These are phyloP conservation scores for Hippoglossus stenolepis DNA, from an alignment of 2,113 vertebrate genomes.

Conservation along the genomic window DNA sequence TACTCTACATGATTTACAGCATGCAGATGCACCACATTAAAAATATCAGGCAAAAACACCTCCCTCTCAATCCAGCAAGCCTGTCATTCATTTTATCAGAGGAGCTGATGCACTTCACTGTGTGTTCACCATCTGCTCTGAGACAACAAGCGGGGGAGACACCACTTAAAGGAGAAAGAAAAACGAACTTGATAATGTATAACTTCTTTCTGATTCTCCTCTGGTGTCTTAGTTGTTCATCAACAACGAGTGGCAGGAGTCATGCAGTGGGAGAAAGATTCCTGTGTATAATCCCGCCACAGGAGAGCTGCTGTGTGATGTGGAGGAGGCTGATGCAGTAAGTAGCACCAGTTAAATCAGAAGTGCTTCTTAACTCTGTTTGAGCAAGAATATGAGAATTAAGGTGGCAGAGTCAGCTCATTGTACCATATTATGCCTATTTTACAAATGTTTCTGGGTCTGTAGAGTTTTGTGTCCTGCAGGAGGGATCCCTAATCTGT, in stretches of 20 bases:
- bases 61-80: not conserved
- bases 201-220: not conserved
- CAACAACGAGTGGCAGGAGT: conserved; percentile 90
- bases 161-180: not conserved
- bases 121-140: conserved; percentile 1
- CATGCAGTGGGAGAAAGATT: conserved; percentile 87
- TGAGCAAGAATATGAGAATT: too few species aligned
- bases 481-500: not conserved
- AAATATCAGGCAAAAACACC: conserved; percentile 3
- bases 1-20: conserved; percentile 15
- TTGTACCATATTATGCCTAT: too few species aligned
- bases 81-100: conserved; percentile 16
- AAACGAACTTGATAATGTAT: not conserved
- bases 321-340: conserved; percentile 90
- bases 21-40: conserved; percentile 35
- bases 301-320: conserved; percentile 88
- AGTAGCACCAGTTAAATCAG: not conserved
- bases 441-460: not conserved
- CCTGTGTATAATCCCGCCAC: conserved; percentile 87
- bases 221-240: conserved; percentile 86
- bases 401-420: too few species aligned
- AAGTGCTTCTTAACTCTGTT: not conserved
- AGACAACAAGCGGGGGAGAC: not conserved
- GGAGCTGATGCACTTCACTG: conserved; percentile 1
- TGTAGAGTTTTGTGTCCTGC: not conserved